These are phyloP conservation scores for Drosophila quadrilineata DNA, from an alignment of 1,140 invertebrate species.

Conservation along the genomic window DNA sequence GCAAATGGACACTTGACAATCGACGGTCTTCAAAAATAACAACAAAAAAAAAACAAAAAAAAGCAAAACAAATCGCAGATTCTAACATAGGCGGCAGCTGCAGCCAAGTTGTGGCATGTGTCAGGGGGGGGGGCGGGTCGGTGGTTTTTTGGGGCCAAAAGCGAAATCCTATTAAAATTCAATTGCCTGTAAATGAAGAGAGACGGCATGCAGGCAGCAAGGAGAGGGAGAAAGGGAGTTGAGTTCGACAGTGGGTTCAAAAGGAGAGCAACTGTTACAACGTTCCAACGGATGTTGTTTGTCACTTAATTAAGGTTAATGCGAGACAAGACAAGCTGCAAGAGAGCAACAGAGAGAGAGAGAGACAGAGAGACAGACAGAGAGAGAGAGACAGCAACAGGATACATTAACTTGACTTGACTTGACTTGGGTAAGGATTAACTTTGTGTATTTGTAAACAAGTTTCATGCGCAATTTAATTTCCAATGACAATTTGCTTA, in stretches of 20 bases:
- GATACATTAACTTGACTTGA: constrained; percentile 4
- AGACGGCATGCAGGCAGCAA: not conserved
- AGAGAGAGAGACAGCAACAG: not conserved
- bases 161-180: constrained; percentile 72
- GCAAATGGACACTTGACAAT: constrained; percentile 51
- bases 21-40: constrained; percentile 4
- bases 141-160: constrained; percentile 34
- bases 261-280: constrained; percentile 14
- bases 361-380: constrained; percentile 4
- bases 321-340: constrained; percentile 32
- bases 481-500: constrained; percentile 59
- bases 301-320: constrained; percentile 80
- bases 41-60: not conserved
- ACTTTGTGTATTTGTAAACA: constrained; percentile 71
- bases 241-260: constrained; percentile 27
- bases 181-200: constrained; percentile 74
- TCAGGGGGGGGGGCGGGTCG: not conserved
- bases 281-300: constrained; percentile 53
- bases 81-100: constrained; percentile 16
- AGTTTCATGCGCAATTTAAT: constrained; percentile 76
- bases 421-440: constrained; percentile 49
- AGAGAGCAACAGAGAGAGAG: not conserved
- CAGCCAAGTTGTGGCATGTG: not conserved
- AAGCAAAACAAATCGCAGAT: not conserved
- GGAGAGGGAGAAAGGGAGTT: not conserved